Evolutionary conservation across 2,888 invertebrate species (phyloP).

Genomic region (Homarus gammarus): DNA sequence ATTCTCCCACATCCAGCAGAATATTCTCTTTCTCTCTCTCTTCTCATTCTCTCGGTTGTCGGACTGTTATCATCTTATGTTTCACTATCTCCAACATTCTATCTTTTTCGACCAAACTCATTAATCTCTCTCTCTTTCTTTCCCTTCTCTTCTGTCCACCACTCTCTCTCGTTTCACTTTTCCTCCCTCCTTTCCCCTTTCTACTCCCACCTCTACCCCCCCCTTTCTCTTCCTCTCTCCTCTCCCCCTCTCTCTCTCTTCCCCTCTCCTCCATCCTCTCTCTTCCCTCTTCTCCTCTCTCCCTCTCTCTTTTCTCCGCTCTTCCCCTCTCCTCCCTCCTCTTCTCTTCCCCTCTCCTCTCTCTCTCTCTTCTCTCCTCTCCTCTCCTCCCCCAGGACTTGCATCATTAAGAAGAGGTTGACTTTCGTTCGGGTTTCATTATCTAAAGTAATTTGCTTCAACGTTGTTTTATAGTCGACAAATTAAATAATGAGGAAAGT

Average conservation of each 20-base stretch:
- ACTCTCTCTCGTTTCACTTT: background rate
- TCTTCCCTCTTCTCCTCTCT: background rate
- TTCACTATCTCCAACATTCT: too few relatives aligned
- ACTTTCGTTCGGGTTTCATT: conserved; percentile 3
- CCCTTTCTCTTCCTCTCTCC: too few relatives aligned
- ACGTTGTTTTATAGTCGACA: too few relatives aligned
- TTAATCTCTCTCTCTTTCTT: background rate
- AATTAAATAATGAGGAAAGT: background rate
- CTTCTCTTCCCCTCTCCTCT: background rate
- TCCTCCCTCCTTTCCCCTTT: background rate
- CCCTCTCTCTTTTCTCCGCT: background rate
- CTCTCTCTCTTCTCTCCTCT: background rate
- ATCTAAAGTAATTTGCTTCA: background rate
- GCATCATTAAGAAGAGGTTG: too few relatives aligned
- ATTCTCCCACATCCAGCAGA: too few relatives aligned
- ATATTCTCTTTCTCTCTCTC: too few relatives aligned
- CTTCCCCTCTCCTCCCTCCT: background rate
- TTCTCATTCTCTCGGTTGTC: too few relatives aligned
- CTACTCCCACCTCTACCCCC: background rate
- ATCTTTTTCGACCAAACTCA: too few relatives aligned
- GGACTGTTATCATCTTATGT: too few relatives aligned
- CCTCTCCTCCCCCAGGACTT: background rate
- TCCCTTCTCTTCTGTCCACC: background rate
- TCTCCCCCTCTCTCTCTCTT: too few relatives aligned
- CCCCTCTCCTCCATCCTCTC: background rate